These are phyloP conservation scores for Platycercus adscitus DNA, from an alignment of 2,113 vertebrate species.

Conservation along the genomic window DNA sequence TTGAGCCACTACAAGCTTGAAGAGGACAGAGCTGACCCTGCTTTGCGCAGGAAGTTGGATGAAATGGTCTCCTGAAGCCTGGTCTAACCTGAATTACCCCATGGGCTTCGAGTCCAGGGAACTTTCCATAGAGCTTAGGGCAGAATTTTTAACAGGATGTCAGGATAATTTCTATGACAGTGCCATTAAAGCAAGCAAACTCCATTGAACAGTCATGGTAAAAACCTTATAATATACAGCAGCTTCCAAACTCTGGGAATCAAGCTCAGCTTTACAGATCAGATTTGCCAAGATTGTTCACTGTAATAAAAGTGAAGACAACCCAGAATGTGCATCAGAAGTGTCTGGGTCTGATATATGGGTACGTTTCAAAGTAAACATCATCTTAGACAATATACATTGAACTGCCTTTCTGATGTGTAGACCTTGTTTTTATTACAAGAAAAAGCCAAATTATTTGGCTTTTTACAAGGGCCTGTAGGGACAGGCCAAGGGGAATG, in stretches of 20 bases:
- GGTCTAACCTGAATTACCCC: neutral
- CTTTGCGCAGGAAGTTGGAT: neutral
- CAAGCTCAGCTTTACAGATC: neutral
- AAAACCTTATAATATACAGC: neutral
- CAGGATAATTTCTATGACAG: neutral
- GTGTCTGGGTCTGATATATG: neutral
- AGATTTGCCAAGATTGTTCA: neutral
- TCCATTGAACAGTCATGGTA: neutral
- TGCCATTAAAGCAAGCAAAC: neutral
- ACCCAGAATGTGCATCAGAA: neutral
- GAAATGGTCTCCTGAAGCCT: neutral
- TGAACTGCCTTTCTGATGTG: neutral
- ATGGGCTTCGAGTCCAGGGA: rapidly evolving
- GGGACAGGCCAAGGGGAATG: neutral
- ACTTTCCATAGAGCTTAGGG: neutral
- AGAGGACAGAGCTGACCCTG: neutral
- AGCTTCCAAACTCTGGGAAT: neutral
- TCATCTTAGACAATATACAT: rapidly evolving
- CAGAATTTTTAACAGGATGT: neutral
- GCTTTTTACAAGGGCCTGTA: neutral
- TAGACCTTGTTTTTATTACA: neutral
- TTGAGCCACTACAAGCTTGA: neutral
- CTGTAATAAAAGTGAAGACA: neutral
- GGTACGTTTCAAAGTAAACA: neutral
- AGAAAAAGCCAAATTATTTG: neutral